phyloP scores from a whole-genome alignment of 2,797 vertebrate species.

The Thunnus albacares region DNA sequence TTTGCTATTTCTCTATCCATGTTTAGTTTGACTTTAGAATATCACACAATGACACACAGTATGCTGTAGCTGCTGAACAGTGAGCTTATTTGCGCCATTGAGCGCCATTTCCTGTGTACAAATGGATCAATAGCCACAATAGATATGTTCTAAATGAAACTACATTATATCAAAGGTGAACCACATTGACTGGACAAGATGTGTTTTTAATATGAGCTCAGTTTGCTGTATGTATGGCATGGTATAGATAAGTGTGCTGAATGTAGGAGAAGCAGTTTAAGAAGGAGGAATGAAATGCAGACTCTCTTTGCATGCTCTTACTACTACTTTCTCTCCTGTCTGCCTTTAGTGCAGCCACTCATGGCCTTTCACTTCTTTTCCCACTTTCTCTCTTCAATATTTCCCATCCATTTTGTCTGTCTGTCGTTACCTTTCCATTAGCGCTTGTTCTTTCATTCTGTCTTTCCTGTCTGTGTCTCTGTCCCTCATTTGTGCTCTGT shows the following conservation, averaged over 20 bases:
- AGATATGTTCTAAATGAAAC: not conserved
- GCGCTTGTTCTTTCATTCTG: conserved; percentile 42
- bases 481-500: conserved; percentile 50
- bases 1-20: too few relatives aligned
- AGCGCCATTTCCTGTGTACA: too few relatives aligned
- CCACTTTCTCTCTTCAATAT: conserved; percentile 83
- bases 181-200: not conserved
- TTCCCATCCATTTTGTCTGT: conserved; percentile 70
- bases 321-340: conserved; percentile 59
- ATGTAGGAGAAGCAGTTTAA: not conserved
- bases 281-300: not conserved
- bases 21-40: too few relatives aligned
- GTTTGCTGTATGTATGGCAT: not conserved
- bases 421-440: conserved; percentile 32
- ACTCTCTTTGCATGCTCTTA: conserved; percentile 40
- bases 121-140: not conserved
- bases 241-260: not conserved
- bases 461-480: conserved; percentile 39
- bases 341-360: conserved; percentile 74
- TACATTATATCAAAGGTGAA: not conserved
- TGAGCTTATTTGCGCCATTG: too few relatives aligned
- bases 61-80: too few relatives aligned
- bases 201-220: not conserved
- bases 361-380: conserved; percentile 83
- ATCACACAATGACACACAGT: too few relatives aligned